Conservation (phyloP, 2,113 vertebrate species). For the Notothenia rossii region DNA sequence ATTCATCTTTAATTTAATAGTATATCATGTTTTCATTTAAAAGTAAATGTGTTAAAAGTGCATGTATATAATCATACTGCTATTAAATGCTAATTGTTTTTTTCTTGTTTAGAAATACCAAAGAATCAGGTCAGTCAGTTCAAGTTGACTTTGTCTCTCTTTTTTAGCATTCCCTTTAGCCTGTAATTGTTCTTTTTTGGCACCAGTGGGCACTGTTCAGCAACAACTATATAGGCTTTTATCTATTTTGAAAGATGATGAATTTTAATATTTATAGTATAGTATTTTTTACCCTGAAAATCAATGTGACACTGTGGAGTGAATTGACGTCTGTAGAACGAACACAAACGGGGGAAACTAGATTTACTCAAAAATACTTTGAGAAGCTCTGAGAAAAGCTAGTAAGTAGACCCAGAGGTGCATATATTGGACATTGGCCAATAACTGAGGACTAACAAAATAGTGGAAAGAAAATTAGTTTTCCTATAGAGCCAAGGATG, state of each 20-base stretch:
- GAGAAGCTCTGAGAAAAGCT: background rate
- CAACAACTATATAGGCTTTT: background rate
- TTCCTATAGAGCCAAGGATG: background rate
- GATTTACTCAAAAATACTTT: too few relatives aligned
- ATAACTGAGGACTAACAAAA: constrained; percentile 7
- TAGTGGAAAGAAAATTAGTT: background rate
- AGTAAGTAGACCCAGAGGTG: background rate
- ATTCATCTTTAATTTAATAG: background rate
- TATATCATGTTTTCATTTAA: background rate
- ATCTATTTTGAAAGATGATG: background rate
- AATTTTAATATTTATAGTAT: too few relatives aligned
- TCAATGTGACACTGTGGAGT: background rate
- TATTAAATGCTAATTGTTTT: background rate
- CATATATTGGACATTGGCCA: background rate
- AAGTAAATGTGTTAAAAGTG: background rate
- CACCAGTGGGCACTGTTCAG: constrained; percentile 20
- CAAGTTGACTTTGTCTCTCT: background rate
- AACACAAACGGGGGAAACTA: too few relatives aligned
- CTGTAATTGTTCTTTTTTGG: background rate
- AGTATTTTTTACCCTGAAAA: background rate
- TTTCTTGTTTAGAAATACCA: background rate
- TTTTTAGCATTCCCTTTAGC: background rate
- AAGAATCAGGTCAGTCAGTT: background rate
- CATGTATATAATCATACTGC: background rate
- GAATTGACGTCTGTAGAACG: background rate